Evolutionary conservation across 2,113 vertebrate species (phyloP).

Genomic region (Oplegnathus fasciatus): DNA sequence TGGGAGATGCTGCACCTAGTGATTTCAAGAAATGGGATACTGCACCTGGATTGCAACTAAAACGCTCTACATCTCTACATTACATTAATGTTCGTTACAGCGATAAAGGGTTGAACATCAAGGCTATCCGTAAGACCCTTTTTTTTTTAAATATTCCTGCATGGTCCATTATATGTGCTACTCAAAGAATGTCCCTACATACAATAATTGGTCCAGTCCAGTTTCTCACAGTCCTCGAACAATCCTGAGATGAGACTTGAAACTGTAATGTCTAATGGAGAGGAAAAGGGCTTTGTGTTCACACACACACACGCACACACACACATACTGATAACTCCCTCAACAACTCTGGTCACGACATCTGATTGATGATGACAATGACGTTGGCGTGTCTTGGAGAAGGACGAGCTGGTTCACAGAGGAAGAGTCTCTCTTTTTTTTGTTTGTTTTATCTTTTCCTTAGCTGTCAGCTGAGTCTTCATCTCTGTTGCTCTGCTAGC

Average conservation of each 20-base stretch:
- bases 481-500: conserved; percentile 36
- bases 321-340: conserved; percentile 51
- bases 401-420: conserved; percentile 50
- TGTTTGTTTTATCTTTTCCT: conserved; percentile 6
- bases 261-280: conserved; percentile 67
- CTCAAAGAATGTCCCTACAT: conserved; percentile 61
- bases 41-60: conserved; percentile 75
- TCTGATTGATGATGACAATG: conserved; percentile 64
- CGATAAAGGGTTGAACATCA: conserved; percentile 66
- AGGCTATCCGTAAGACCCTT: conserved; percentile 60
- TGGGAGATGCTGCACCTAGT: conserved; percentile 24
- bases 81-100: conserved; percentile 53
- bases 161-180: conserved; percentile 67
- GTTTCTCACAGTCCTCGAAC: conserved; percentile 72
- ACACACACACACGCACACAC: conserved; percentile 16
- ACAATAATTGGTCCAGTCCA: conserved; percentile 72
- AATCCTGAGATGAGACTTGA: conserved; percentile 84
- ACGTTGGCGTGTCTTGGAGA: conserved; percentile 48
- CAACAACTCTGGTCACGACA: conserved; percentile 40
- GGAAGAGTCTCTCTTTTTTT: conserved; percentile 25
- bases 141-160: conserved; percentile 56
- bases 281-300: conserved; percentile 41
- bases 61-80: conserved; percentile 38
- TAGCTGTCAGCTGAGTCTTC: conserved; percentile 28
- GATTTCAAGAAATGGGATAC: conserved; percentile 72